These are phyloP conservation scores for Calephelis nemesis DNA, from an alignment of 1,140 invertebrate species.

Conservation along the genomic window DNA sequence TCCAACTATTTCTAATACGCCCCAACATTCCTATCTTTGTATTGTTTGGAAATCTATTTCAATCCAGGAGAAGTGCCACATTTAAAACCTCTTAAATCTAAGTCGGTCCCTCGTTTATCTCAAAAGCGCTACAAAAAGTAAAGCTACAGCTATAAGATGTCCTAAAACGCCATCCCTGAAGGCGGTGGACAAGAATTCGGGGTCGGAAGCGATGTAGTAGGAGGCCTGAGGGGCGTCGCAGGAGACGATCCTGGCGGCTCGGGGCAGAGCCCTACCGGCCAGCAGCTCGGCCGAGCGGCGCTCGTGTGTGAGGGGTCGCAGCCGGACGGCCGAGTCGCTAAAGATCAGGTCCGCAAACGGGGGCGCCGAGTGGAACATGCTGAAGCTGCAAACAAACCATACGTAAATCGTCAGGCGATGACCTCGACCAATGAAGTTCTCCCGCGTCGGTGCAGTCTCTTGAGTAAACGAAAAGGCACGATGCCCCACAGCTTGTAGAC, in stretches of 20 bases:
- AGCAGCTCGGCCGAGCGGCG: conserved; percentile 78
- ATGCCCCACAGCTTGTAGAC: no score
- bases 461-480: no score
- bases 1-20: no score
- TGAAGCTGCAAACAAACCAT: conserved; percentile 82
- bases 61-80: neutral
- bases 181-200: conserved; percentile 57
- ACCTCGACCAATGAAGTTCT: no score
- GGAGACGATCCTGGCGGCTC: conserved; percentile 63
- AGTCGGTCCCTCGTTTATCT: conserved; percentile 31
- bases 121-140: conserved; percentile 47
- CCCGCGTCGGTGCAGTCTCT: no score
- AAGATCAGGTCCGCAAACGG: conserved; percentile 94
- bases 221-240: conserved; percentile 65
- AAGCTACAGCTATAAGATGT: conserved; percentile 39
- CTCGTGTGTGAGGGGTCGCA: conserved; percentile 84
- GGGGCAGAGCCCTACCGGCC: conserved; percentile 49
- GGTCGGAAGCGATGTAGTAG: conserved; percentile 62
- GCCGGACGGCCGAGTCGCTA: conserved; percentile 92
- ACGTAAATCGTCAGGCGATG: no score
- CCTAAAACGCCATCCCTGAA: conserved; percentile 40
- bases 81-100: no score
- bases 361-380: conserved; percentile 91
- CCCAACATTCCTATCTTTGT: neutral
- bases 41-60: neutral